phyloP scores from a whole-genome alignment of 2,888 invertebrate species.

The Odontomyia ornata region DNA sequence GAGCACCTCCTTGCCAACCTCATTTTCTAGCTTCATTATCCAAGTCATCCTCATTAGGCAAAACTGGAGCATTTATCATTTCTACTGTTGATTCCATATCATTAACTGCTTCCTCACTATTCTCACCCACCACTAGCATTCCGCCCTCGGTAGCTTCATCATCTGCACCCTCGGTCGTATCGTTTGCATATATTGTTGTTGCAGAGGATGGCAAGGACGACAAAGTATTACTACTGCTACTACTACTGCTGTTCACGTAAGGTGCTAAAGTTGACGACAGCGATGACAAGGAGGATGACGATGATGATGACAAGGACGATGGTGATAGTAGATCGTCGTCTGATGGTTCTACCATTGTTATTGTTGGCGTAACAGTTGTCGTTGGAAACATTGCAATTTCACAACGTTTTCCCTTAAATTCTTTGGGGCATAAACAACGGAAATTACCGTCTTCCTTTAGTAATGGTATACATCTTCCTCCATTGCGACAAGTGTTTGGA shows the following conservation, averaged over 20 bases:
- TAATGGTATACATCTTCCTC: conserved; percentile 81
- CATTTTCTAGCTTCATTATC: conserved; percentile 45
- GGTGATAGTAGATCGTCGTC: not conserved
- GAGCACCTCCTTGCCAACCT: not conserved
- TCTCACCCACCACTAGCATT: conserved; percentile 16
- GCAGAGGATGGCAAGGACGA: not conserved
- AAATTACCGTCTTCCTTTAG: conserved; percentile 80
- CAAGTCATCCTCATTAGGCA: conserved; percentile 45
- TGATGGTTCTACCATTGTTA: conserved; percentile 8
- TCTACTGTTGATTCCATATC: conserved; percentile 37
- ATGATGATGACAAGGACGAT: not conserved
- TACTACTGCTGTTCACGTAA: not conserved
- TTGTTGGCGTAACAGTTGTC: conserved; percentile 31
- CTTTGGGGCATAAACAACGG: conserved; percentile 79
- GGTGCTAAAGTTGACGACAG: conserved; percentile 24
- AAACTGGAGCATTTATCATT: conserved; percentile 44
- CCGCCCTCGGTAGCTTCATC: too few species aligned
- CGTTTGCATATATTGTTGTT: conserved; percentile 33
- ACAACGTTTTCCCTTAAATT: conserved; percentile 79
- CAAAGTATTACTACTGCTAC: not conserved
- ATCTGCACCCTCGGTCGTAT: not conserved
- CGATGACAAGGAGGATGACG: not conserved
- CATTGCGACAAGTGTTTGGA: conserved; percentile 78
- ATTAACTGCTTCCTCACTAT: conserved; percentile 35
- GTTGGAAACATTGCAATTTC: conserved; percentile 67